Conservation (phyloP, 2,797 vertebrate species). For the Acanthopagrus latus region DNA sequence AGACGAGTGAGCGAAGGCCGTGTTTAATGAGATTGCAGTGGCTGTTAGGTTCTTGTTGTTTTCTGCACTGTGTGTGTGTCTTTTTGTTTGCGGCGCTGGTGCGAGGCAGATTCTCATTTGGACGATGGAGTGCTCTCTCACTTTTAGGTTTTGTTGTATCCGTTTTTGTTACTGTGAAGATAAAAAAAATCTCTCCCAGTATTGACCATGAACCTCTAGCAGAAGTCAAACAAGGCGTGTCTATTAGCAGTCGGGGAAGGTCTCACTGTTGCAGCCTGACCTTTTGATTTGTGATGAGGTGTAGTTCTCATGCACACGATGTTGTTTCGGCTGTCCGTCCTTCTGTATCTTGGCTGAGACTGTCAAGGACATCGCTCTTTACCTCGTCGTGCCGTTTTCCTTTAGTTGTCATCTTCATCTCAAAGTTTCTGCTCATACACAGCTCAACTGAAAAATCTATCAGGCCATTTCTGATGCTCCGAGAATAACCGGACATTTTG, state of each 20-base stretch:
- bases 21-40: neutral
- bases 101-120: neutral
- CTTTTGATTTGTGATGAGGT: slow-evolving; percentile 58
- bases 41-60: neutral
- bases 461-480: too few species aligned
- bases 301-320: slow-evolving; percentile 19
- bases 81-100: neutral
- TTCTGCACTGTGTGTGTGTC: neutral
- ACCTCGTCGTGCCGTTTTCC: neutral
- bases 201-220: neutral
- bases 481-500: neutral
- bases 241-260: slow-evolving; percentile 35
- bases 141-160: neutral
- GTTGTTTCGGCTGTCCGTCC: neutral
- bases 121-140: neutral
- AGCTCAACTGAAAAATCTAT: neutral
- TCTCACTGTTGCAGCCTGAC: slow-evolving; percentile 37
- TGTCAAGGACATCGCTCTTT: neutral
- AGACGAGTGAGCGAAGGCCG: neutral
- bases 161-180: neutral
- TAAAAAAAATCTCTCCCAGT: neutral
- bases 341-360: too few species aligned
- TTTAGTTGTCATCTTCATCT: neutral
- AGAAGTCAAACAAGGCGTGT: neutral
- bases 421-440: neutral